Percentiles rank a stretch among this genome's conserved stretches.
Evolutionary conservation across 2,113 vertebrate species (phyloP).

Genomic region (Elephantulus edwardii): DNA sequence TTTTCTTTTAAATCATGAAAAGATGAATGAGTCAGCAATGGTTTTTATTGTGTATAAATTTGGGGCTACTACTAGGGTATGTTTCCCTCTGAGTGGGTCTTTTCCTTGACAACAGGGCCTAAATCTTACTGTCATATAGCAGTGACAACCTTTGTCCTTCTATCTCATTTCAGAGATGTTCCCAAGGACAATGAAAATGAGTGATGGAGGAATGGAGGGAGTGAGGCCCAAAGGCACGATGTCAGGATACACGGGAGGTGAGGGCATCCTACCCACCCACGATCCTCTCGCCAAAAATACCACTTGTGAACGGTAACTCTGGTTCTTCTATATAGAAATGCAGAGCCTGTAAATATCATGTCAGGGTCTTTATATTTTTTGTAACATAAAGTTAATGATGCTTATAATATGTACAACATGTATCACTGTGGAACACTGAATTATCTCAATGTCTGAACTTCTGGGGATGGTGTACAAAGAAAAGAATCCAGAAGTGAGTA

Average conservation of each 20-base stretch:
- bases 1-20: slow-evolving; percentile 2
- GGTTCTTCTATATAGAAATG: slow-evolving; percentile 28
- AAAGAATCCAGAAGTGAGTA: slow-evolving; percentile 57
- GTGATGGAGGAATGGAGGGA: not conserved
- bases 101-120: not conserved
- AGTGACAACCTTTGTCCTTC: not conserved
- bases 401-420: slow-evolving; percentile 68
- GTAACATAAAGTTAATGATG: slow-evolving; percentile 68
- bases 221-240: not conserved
- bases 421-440: slow-evolving; percentile 62
- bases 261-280: not conserved
- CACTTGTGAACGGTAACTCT: not conserved
- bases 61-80: not conserved
- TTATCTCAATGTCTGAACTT: slow-evolving; percentile 64
- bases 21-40: not conserved
- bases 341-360: slow-evolving; percentile 58
- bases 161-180: slow-evolving; percentile 8
- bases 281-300: not conserved
- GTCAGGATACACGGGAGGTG: not conserved
- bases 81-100: not conserved
- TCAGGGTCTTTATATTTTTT: slow-evolving; percentile 50
- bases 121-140: slow-evolving; percentile 3
- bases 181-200: not conserved
- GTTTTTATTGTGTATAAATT: not conserved
- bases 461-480: slow-evolving; percentile 61